Evolutionary conservation across 1,140 invertebrate species (phyloP), one percentile per base, ranked within the genome.

Genomic region (Berghia stephanieae): DNA sequence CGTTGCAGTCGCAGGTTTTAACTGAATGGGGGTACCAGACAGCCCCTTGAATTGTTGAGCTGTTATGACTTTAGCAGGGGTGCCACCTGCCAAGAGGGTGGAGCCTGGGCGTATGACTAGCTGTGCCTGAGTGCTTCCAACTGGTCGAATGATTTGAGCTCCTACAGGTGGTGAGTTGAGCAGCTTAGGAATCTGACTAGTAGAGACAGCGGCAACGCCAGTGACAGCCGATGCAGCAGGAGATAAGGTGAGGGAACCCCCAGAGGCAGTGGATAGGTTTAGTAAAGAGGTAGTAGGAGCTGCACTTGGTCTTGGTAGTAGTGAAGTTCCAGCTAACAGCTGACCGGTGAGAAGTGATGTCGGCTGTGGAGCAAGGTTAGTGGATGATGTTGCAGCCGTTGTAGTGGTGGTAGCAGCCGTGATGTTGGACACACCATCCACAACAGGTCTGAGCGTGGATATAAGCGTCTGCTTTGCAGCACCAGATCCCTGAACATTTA

Each of bases 241-340:
- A 57, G 70, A 74, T 52, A 79, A 40, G 31, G 74, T 68, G 27
- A 74, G 68, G 16, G 74, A 72, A 0, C 57, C 77, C 13, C 60
- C 55, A 42, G 52, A 43, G 16, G 69, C 49, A 0, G 44, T 21
- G 46, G 31, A 31, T 8, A 80, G 16, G 34, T 63, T 73, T 0
- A 77, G 70, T 16, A 80, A 71, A 38, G 79, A 75, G 24, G 79
- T 74, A n/a, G n/a, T n/a, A n/a, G n/a, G n/a, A n/a, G 87, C 60
- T 27, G 46, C 63, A 21, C 67, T 69, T n/a, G 34, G 89, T 89
- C 69, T 94, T 90, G 38, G 77, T 52, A 67, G 71, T 27, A 74
- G 67, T 16, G 75, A 72, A 24, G 77, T 55, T 1, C 52, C 60
- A 55, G 74, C 68, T 10, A 78, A 68, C 5, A 79, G 55, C 27